A percentile compares a stretch with the other conserved stretches of the same genome.
Evolutionary conservation across 2,113 vertebrate species (phyloP).

Genomic region (cat (Felis catus)): DNA sequence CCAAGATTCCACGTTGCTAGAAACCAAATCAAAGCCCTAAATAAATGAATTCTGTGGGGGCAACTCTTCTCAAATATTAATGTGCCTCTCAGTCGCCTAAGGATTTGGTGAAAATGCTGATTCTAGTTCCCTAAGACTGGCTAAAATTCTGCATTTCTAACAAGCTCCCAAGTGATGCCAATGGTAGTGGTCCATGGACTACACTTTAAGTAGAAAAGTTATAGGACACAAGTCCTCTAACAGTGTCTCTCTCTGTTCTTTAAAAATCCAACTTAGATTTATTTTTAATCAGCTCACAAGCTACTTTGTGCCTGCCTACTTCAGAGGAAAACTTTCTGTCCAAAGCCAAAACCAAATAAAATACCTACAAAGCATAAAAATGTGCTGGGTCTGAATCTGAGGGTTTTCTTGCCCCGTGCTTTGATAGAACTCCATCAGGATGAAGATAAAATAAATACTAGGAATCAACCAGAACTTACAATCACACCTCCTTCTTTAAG

Average conservation of each 20-base stretch:
- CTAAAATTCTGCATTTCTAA: neutral
- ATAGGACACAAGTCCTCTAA: neutral
- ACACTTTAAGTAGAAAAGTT: neutral
- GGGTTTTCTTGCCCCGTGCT: neutral
- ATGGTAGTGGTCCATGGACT: accelerated
- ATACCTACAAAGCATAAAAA: neutral
- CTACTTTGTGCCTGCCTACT: neutral
- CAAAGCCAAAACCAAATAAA: slow-evolving; percentile 36
- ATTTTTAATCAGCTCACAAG: neutral
- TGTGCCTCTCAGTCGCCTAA: neutral
- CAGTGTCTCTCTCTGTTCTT: neutral
- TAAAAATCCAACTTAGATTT: neutral
- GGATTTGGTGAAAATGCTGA: neutral
- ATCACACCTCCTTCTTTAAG: neutral
- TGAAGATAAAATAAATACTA: neutral
- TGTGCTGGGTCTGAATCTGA: neutral
- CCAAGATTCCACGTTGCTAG: neutral
- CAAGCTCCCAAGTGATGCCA: neutral
- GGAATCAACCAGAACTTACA: neutral
- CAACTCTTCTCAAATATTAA: neutral
- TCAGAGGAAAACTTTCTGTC: neutral
- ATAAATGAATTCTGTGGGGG: neutral
- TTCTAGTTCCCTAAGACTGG: neutral
- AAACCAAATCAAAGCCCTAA: neutral
- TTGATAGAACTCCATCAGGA: too few relatives aligned